Base-by-base conservation (phyloP, 2,113 vertebrate genomes). In the Actenoides hombroni region DNA sequence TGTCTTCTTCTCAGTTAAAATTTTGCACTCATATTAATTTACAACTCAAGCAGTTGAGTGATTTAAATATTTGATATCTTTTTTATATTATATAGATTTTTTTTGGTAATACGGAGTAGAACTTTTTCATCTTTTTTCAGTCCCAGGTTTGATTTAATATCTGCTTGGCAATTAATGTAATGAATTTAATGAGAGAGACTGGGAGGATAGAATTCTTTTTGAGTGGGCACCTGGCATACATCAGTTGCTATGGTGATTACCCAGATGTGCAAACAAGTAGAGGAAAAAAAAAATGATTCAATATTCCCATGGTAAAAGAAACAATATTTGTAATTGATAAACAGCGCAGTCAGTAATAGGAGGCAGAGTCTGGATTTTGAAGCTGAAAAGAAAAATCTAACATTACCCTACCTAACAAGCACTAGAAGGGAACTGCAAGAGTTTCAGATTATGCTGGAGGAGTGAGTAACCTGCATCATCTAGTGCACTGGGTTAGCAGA, bases 221-320 rank as follows among this genome's bases (percentile, higher is more conserved):
- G 65, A 95, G 86, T 48, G 94, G 94, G 88, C 93, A 97, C 92
- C 96, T 97, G 97, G 84, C 92, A 78, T 79, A 60, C 44, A 90
- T 90, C 83, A 59, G 97, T 97, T 97, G 92, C 95, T 94, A 97
- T 96, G 95, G 95, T 91, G 93, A 97, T 94, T 94, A 84, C 80
- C 46, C 95, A 97, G 90, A 83, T 97, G 89, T 96, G 88, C 88
- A 94, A 96, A 90, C 83, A 96, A 97, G 70, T 61, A 76, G 76
- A 92, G 37, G 67, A 70, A 70, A 96, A 70, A 96, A 90, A 93
- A 48, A 92, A 86, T 80, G 67, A 93, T 75, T 94, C 71, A 73
- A 78, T 95, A 94, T 94, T 91, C 94, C 76, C 93, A 86, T 1
- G 24, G 48, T 67, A 83, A 69, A 94, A 93, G 59, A 71, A 77